These are phyloP conservation scores for Nettapus auritus DNA, from an alignment of 2,113 vertebrate species.

Conservation along the genomic window DNA sequence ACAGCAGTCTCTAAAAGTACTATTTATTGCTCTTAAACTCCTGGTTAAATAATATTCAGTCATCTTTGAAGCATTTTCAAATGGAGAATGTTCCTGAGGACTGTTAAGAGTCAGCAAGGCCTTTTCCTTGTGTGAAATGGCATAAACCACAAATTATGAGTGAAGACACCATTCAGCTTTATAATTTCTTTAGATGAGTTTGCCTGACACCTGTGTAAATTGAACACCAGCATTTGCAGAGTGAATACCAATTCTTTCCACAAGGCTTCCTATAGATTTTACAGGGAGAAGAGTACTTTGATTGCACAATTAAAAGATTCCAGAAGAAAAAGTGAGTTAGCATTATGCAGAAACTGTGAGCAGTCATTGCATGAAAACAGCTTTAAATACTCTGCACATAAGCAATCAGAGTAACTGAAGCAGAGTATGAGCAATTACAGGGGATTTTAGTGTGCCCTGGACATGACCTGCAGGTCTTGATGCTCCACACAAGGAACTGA, in stretches of 20 bases:
- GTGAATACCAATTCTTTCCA: constrained; percentile 9
- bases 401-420: not conserved
- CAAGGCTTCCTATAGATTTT: not conserved
- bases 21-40: constrained; percentile 58
- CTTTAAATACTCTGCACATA: not conserved
- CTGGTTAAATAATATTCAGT: constrained; percentile 68
- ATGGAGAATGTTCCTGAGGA: constrained; percentile 54
- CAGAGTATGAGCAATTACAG: not conserved
- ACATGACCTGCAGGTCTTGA: not conserved
- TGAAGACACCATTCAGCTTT: constrained; percentile 35
- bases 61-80: constrained; percentile 62
- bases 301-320: not conserved
- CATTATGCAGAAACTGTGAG: not conserved
- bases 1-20: constrained; percentile 50
- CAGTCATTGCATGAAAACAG: not conserved
- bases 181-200: constrained; percentile 63
- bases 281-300: not conserved
- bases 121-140: constrained; percentile 10
- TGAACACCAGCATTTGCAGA: constrained; percentile 29
- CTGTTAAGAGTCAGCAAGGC: constrained; percentile 19
- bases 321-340: not conserved
- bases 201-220: constrained; percentile 60
- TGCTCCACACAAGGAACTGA: rapidly evolving
- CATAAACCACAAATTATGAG: constrained; percentile 40
- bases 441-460: not conserved